phyloP scores from a whole-genome alignment of 2,888 invertebrate species.

The Zaprionus obscuricornis region DNA sequence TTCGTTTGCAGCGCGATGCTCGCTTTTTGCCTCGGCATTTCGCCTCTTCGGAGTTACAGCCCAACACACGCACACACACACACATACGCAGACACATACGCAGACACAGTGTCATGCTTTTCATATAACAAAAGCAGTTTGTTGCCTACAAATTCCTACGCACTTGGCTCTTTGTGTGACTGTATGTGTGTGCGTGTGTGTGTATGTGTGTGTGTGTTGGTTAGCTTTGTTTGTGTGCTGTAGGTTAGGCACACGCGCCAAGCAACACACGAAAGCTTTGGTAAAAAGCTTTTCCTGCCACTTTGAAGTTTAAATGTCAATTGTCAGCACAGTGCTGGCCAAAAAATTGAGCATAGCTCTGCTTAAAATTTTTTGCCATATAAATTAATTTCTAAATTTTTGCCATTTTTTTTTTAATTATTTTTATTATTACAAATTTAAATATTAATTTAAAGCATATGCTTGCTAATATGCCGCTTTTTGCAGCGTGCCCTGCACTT shows the following conservation, averaged over 20 bases:
- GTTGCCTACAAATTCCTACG: constrained; percentile 69
- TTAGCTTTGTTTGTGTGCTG: constrained; percentile 41
- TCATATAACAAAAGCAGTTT: constrained; percentile 42
- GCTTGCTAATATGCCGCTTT: constrained; percentile 5
- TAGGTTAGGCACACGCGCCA: constrained; percentile 72
- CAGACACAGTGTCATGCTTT: constrained; percentile 1
- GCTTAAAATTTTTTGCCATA: background rate
- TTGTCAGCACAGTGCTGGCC: constrained; percentile 11
- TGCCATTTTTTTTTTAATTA: no score
- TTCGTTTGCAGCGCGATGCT: constrained; percentile 51
- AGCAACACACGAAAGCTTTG: constrained; percentile 46
- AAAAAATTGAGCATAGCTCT: constrained; percentile 8
- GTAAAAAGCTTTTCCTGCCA: constrained; percentile 50
- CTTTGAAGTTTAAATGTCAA: constrained; percentile 62
- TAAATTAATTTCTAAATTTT: background rate
- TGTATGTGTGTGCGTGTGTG: constrained; percentile 9
- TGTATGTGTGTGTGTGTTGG: constrained; percentile 33
- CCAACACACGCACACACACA: constrained; percentile 24
- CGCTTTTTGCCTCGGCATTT: constrained; percentile 34
- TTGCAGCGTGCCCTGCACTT: constrained; percentile 3
- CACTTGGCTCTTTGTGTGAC: constrained; percentile 49
- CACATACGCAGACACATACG: constrained; percentile 10
- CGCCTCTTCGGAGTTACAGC: constrained; percentile 51
- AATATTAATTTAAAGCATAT: background rate
- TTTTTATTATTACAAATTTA: no score